Base-by-base conservation (phyloP, 1,140 invertebrate genomes). In the Mactra quadrangularis region DNA sequence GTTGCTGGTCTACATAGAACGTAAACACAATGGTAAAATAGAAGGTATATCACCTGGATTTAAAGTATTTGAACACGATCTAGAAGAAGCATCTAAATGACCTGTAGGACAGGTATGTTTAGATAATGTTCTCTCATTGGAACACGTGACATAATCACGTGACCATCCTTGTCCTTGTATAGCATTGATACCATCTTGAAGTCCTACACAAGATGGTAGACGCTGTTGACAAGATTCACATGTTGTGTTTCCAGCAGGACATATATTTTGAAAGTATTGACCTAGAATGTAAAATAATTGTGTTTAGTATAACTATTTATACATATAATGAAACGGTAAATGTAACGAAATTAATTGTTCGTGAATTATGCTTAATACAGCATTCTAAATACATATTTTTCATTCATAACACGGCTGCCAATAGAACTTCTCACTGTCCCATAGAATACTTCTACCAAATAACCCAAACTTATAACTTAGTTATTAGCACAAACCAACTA, bases 11-110 rank as follows among this genome's bases (percentile, higher is more conserved):
- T n/a, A n/a, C n/a, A n/a, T n/a, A n/a, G n/a, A n/a, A n/a, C n/a
- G n/a, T n/a, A n/a, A n/a, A n/a, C n/a, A n/a, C n/a, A n/a, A n/a
- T n/a, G n/a, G n/a, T n/a, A n/a, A n/a, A n/a, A n/a, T n/a, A n/a
- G n/a, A n/a, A n/a, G n/a, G n/a, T n/a, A n/a, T n/a, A n/a, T n/a
- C 50, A 79, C 77, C 77, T 27, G 77, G 77, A 3, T 79, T 41
- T 15, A 59, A 31, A n/a, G 27, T 79, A 22, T 13, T 13, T 19
- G 35, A n/a, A 38, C 77, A 79, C 0, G 53, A 29, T 29, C 33
- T 68, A 35, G 22, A 7, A 17, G 66, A 22, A 17, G 77, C 60
- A 47, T 79, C 77, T 35, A 79, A 79, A 13, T 55, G 25, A 19
- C 77, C 77, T 38, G 17, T 19, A 13, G 52, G 52, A 35, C 77